Conservation (phyloP, 92 coral and sea anemone genomes). For the Palythoa grandiflora region DNA sequence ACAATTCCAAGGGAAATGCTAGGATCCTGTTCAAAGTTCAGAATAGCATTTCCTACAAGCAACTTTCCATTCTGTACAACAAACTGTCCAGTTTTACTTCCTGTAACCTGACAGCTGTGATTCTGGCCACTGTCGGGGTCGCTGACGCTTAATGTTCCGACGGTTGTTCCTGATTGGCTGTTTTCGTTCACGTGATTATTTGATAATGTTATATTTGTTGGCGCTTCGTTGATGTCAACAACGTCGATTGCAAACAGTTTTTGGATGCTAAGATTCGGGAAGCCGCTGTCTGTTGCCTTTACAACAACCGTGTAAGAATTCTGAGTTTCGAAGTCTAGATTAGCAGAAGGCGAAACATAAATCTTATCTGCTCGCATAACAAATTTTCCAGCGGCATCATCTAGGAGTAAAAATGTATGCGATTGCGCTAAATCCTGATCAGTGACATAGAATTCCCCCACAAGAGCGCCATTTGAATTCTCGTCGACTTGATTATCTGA, state of each 20-base stretch:
- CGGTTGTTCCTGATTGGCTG: slow-evolving; percentile 76
- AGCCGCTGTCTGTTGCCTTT: slow-evolving; percentile 67
- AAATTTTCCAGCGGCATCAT: slow-evolving; percentile 82
- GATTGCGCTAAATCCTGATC: slow-evolving; percentile 79
- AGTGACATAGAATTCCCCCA: slow-evolving; percentile 72
- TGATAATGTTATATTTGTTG: slow-evolving; percentile 70
- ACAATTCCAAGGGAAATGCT: slow-evolving; percentile 61
- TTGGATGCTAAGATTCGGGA: slow-evolving; percentile 58
- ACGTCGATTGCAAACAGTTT: slow-evolving; percentile 64
- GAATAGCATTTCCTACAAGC: slow-evolving; percentile 60
- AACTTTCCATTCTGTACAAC: slow-evolving; percentile 58
- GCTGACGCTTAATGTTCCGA: slow-evolving; percentile 81
- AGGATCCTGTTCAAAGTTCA: slow-evolving; percentile 79
- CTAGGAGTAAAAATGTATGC: slow-evolving; percentile 61
- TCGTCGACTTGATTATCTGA: slow-evolving; percentile 70
- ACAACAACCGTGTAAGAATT: slow-evolving; percentile 55
- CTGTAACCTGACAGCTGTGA: slow-evolving; percentile 77
- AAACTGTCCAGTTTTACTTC: slow-evolving; percentile 72
- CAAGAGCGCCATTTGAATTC: slow-evolving; percentile 74
- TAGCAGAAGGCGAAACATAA: slow-evolving; percentile 73
- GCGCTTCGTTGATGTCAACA: slow-evolving; percentile 88
- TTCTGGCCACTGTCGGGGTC: slow-evolving; percentile 95
- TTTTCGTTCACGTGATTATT: slow-evolving; percentile 78
- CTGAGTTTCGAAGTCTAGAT: slow-evolving; percentile 73
- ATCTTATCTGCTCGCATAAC: slow-evolving; percentile 73